Evolutionary conservation across 2,113 vertebrate genomes (phyloP).

Genomic region (Etia nguti): DNA sequence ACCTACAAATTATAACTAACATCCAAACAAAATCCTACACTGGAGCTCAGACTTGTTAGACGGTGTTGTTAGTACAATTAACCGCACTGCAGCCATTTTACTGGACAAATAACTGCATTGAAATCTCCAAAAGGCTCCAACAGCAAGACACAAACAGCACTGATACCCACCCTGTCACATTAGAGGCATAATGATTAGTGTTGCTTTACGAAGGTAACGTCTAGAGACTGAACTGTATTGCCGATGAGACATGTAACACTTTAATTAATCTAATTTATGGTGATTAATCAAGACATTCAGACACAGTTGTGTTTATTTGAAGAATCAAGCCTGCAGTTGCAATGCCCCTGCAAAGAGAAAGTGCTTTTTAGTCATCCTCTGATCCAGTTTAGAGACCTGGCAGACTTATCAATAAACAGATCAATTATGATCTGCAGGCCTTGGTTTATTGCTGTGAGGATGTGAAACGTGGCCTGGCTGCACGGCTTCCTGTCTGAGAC

Average conservation of each 20-base stretch:
- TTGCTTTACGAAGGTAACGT: fast-evolving
- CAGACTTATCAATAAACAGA: not conserved
- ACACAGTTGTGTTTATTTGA: not conserved
- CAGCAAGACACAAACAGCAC: not conserved
- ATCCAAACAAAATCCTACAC: not conserved
- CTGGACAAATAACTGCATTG: not conserved
- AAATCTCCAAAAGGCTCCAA: not conserved
- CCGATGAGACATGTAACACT: not conserved
- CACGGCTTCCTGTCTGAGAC: not conserved
- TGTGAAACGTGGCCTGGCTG: not conserved
- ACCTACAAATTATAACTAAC: not conserved
- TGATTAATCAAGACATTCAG: not conserved
- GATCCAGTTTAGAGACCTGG: not conserved
- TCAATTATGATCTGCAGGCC: not conserved
- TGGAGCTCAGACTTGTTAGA: not conserved
- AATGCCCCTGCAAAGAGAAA: not conserved
- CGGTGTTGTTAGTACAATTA: not conserved
- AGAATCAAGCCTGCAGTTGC: not conserved
- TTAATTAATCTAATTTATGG: not conserved
- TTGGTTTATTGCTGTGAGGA: not conserved
- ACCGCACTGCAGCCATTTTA: fast-evolving
- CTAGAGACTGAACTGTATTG: not conserved
- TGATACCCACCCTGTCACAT: fast-evolving
- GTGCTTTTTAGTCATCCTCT: not conserved
- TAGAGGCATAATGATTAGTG: not conserved